Evolutionary conservation across 2,113 vertebrate genomes (phyloP), one percentile per base, ranked within the genome.

Genomic region (Eulemur rufifrons): DNA sequence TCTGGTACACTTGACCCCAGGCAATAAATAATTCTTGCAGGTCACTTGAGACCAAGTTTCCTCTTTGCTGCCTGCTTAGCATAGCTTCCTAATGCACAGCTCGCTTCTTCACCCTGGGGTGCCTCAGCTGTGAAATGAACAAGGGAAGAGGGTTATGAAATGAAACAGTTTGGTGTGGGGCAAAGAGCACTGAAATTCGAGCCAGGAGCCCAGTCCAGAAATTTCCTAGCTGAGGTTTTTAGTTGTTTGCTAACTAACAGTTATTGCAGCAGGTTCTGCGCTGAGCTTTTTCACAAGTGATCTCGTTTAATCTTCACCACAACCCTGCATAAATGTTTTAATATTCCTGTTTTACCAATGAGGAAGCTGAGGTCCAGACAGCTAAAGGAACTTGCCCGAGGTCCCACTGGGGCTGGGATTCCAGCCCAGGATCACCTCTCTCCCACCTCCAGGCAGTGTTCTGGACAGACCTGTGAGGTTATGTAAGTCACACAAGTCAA

Each of bases 31-130:
- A 81, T 61, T 76, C 61, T 89, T 83, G 45, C 17, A 12, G 81
- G 66, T 92, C 89, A 82, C 32, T 54, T 71, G 81, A 96, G 63
- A 80, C 73, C 82, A 82, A 45, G 17, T 37, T 77, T 63, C 81
- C 37, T 25, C 34, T 59, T 86, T 61, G 76, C 64, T 71, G 54
- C 84, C 86, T 81, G 42, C 74, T 66, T 12, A 42, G 69, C 29
- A 13, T 7, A 29, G 69, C 37, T 29, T 90, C 73, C 52, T 18
- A 54, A 29, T 1, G 3, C 6, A 4, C 25, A 39, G 34, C 37
- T 74, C 34, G 47, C 7, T 89, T 56, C 82, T 78, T 81, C 32
- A 42, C 11, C 14, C n/a, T 6, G 5, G 74, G 27, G 27, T 37
- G 32, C 8, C 76, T 66, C 2, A 4, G 21, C 42, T 86, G 50